phyloP scores from a whole-genome alignment of 2,888 invertebrate genomes.

The Mantis religiosa region DNA sequence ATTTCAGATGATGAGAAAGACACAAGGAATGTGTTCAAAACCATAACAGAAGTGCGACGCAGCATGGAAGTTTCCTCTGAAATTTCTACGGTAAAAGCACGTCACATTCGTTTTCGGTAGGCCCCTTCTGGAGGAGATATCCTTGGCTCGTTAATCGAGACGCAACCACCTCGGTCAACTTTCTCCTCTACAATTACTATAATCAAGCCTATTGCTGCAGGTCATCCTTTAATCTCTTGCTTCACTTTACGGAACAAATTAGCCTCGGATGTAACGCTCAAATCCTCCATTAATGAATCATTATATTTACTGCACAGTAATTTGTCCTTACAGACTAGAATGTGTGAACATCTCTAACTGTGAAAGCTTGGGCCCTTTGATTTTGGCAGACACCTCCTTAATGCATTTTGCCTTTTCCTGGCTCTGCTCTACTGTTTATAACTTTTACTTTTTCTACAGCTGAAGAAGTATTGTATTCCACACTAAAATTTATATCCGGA shows the following conservation, averaged over 20 bases:
- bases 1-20: no score
- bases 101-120: not conserved
- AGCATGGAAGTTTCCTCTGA: not conserved
- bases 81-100: no score
- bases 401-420: no score
- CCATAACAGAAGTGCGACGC: not conserved
- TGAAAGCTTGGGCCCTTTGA: no score
- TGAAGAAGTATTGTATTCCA: no score
- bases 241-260: not conserved
- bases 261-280: not conserved
- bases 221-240: not conserved
- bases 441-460: no score
- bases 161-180: not conserved
- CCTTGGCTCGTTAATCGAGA: not conserved
- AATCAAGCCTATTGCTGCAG: not conserved
- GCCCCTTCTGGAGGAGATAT: not conserved
- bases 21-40: no score
- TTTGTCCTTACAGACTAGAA: not conserved
- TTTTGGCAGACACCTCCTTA: no score
- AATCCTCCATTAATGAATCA: not conserved
- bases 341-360: no score
- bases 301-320: not conserved
- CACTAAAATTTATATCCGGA: no score
- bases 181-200: not conserved
- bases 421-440: no score